Conservation (phyloP, 2,113 vertebrate species). For the Benitochromis conjunctus region DNA sequence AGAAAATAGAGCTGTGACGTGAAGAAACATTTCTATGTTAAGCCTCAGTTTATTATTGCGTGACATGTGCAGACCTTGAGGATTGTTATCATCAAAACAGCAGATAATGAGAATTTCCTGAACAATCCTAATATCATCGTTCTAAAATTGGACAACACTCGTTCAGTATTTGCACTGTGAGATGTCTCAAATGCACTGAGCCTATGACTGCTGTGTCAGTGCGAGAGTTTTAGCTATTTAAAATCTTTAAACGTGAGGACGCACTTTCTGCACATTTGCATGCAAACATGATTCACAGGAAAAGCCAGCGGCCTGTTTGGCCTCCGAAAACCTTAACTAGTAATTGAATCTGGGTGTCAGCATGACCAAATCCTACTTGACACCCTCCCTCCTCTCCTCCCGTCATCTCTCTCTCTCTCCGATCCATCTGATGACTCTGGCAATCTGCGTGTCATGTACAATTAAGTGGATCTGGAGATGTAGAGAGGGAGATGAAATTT, state of each 20-base stretch:
- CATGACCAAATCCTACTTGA: constrained; percentile 37
- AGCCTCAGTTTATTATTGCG: background rate
- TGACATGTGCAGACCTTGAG: background rate
- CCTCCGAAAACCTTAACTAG: constrained; percentile 13
- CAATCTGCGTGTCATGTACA: constrained; percentile 48
- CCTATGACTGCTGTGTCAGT: background rate
- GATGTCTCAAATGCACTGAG: background rate
- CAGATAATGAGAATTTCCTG: background rate
- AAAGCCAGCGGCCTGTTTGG: constrained; percentile 52
- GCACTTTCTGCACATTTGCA: constrained; percentile 9
- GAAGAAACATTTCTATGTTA: background rate
- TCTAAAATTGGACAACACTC: background rate
- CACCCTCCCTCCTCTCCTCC: background rate
- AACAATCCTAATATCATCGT: background rate
- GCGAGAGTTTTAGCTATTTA: background rate
- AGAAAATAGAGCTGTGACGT: background rate
- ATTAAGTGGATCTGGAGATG: constrained; percentile 47
- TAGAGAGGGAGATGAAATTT: constrained; percentile 26
- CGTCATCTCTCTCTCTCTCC: background rate
- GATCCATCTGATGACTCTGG: constrained; percentile 33
- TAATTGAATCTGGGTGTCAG: constrained; percentile 35
- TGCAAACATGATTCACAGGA: background rate
- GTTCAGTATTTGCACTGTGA: background rate
- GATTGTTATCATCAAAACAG: background rate
- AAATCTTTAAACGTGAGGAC: background rate